These are phyloP conservation scores for Phoebastria nigripes DNA, from an alignment of 2,797 vertebrate species.

Conservation along the genomic window DNA sequence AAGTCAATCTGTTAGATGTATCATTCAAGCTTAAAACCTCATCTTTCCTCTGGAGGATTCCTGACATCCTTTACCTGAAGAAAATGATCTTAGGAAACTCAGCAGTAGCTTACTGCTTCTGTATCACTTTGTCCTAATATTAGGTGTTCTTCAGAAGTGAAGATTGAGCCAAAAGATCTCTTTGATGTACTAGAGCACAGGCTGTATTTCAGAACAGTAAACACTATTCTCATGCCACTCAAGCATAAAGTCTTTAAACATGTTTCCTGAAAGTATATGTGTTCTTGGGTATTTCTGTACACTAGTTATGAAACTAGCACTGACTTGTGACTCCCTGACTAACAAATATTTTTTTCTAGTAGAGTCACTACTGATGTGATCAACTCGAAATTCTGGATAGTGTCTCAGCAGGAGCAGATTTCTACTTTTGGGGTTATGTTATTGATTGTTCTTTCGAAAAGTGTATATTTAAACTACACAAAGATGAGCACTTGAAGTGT, in stretches of 20 bases:
- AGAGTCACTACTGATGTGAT: background rate
- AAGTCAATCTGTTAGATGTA: no score
- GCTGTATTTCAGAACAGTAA: background rate
- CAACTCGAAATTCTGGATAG: background rate
- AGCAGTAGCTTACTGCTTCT: background rate
- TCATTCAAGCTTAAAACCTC: background rate
- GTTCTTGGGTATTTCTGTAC: background rate
- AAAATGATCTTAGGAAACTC: background rate
- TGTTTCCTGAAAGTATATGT: background rate
- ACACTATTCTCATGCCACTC: background rate
- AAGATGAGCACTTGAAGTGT: background rate
- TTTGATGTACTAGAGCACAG: background rate
- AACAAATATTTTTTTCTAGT: background rate
- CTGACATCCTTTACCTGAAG: background rate
- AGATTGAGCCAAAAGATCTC: background rate
- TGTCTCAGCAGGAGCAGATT: background rate
- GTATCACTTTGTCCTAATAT: background rate
- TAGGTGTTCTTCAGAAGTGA: background rate
- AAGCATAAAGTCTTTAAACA: background rate
- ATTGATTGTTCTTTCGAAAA: background rate
- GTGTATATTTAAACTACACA: background rate
- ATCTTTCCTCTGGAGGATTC: background rate
- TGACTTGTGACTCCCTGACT: background rate
- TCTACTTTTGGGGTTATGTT: background rate
- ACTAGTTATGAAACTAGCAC: background rate